A percentile compares a stretch with the other conserved stretches of the same genome.
Conservation (phyloP, 2,797 vertebrate genomes). For the Lithobates sylvaticus region DNA sequence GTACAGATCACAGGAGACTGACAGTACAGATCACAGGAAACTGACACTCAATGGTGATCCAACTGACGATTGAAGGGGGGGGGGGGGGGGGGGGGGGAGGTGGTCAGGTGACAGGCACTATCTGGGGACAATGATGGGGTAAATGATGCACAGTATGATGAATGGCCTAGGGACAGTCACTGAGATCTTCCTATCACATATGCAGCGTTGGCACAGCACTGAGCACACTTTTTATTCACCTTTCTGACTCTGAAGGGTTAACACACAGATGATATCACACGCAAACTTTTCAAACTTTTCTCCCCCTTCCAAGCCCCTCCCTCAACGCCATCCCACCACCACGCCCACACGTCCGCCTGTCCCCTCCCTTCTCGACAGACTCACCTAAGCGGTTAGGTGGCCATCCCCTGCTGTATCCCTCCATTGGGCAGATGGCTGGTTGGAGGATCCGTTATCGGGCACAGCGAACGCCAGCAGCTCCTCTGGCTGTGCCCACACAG, state of each 20-base stretch:
- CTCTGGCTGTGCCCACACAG: slow-evolving; percentile 41
- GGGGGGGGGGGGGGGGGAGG: background rate
- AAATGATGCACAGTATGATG: no score
- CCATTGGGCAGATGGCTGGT: slow-evolving; percentile 6
- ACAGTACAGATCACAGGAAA: background rate
- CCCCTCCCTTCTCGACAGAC: slow-evolving; percentile 3
- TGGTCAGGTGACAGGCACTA: no score
- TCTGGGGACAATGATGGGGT: no score
- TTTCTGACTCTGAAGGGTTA: background rate
- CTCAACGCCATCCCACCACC: background rate
- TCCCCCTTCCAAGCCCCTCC: background rate
- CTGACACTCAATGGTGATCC: background rate
- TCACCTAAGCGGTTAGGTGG: slow-evolving; percentile 27
- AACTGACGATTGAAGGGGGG: background rate
- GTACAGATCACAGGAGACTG: background rate
- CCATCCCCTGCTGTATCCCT: slow-evolving; percentile 40
- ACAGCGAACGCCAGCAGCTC: background rate
- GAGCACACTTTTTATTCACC: background rate
- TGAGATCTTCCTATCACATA: no score
- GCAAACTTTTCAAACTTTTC: background rate
- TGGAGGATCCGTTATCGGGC: background rate
- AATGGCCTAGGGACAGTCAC: no score
- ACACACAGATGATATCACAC: background rate
- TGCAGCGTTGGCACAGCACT: no score
- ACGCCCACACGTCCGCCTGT: background rate